Evolutionary conservation across 1,140 invertebrate genomes (phyloP).

Genomic region (Macrocentrus cingulum): DNA sequence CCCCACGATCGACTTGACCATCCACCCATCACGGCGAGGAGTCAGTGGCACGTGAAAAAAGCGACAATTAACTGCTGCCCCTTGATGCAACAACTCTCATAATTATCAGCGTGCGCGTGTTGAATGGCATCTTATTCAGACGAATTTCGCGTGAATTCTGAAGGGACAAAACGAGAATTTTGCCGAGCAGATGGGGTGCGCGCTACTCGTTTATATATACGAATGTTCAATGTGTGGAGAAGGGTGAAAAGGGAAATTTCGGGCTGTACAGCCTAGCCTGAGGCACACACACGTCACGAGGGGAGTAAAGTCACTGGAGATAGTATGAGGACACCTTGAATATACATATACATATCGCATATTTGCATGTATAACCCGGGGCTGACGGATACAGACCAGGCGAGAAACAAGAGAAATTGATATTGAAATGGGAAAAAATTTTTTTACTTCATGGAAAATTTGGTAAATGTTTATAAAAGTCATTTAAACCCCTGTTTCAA

Average conservation of each 20-base stretch:
- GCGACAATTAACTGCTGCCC: neutral
- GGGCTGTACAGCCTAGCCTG: neutral
- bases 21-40: neutral
- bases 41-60: neutral
- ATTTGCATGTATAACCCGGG: constrained; percentile 2
- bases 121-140: neutral
- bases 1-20: constrained; percentile 7
- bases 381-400: neutral
- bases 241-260: neutral
- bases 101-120: neutral
- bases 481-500: too few species aligned
- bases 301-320: neutral
- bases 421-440: neutral
- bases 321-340: neutral
- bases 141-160: neutral
- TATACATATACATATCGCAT: constrained; percentile 8
- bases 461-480: too few species aligned
- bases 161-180: neutral
- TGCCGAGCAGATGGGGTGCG: neutral
- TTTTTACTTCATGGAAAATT: too few species aligned
- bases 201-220: neutral
- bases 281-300: neutral
- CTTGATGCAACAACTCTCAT: neutral
- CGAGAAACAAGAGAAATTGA: neutral
- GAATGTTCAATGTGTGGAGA: neutral